Conservation (phyloP, 2,797 vertebrate genomes). For the Spinus pinus region DNA sequence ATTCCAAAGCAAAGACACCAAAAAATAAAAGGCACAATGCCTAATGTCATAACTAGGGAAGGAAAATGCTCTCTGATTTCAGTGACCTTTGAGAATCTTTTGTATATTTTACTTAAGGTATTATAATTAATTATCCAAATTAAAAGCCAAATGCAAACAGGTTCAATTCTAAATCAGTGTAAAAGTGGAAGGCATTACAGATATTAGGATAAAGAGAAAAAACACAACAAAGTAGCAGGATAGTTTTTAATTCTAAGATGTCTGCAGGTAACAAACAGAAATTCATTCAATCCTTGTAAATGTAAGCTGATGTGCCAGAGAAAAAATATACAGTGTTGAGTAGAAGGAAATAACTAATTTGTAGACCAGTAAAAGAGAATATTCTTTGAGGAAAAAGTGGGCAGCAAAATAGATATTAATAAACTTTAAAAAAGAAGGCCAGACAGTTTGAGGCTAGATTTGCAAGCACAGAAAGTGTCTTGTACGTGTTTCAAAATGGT, state of each 20-base stretch:
- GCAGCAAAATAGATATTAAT: background rate
- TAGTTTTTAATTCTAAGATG: background rate
- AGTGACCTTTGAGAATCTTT: background rate
- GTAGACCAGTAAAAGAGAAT: background rate
- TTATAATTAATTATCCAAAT: background rate
- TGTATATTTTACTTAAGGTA: background rate
- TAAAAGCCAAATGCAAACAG: background rate
- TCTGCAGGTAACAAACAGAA: background rate
- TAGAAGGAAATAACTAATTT: background rate
- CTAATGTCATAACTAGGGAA: background rate
- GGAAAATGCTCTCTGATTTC: background rate
- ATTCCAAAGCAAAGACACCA: fast-evolving
- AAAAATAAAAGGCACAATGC: background rate
- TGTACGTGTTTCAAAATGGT: background rate
- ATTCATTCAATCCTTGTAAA: background rate
- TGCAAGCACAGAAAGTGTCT: background rate
- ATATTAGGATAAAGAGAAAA: background rate
- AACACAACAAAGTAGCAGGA: background rate
- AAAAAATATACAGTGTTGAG: conserved; percentile 5
- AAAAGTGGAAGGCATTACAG: background rate
- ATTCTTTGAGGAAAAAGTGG: background rate
- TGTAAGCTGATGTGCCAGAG: background rate
- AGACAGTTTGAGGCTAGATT: background rate
- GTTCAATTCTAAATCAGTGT: background rate
- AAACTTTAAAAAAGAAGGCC: background rate